These are phyloP conservation scores for Melanostigma gelatinosum DNA, from an alignment of 2,113 vertebrate genomes.

Conservation along the genomic window DNA sequence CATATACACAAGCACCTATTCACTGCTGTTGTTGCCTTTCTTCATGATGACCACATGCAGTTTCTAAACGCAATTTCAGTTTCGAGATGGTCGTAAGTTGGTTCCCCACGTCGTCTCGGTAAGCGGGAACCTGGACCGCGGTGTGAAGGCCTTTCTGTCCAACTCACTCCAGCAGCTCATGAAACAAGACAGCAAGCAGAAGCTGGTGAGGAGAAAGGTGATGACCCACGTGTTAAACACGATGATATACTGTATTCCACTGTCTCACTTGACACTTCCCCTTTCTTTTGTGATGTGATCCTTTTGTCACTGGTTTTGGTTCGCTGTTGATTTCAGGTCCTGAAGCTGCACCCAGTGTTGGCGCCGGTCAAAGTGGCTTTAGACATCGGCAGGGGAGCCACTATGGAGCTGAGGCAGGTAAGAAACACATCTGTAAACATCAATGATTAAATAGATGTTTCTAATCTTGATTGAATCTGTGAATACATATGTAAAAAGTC, in stretches of 20 bases:
- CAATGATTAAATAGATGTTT: background rate
- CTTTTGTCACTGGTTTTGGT: background rate
- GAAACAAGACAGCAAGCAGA: conserved; percentile 84
- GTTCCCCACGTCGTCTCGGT: conserved; percentile 89
- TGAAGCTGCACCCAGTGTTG: conserved; percentile 94
- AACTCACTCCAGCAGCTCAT: conserved; percentile 89
- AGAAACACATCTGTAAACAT: background rate
- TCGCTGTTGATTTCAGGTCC: conserved; percentile 83
- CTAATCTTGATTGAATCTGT: background rate
- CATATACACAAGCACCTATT: background rate
- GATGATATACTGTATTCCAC: background rate
- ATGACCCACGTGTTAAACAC: background rate
- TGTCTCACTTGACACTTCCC: background rate
- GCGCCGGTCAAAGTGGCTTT: conserved; percentile 93
- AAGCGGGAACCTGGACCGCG: conserved; percentile 87
- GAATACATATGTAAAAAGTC: background rate
- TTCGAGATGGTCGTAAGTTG: conserved; percentile 86
- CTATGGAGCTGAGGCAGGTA: conserved; percentile 91
- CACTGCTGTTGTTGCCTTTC: background rate
- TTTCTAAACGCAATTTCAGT: conserved; percentile 73
- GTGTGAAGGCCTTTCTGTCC: conserved; percentile 87
- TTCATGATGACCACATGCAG: background rate
- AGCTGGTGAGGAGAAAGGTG: conserved; percentile 87
- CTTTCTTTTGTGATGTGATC: background rate
- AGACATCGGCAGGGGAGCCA: conserved; percentile 88